Conservation (phyloP, 2,797 vertebrate genomes). For the Mallotus villosus region DNA sequence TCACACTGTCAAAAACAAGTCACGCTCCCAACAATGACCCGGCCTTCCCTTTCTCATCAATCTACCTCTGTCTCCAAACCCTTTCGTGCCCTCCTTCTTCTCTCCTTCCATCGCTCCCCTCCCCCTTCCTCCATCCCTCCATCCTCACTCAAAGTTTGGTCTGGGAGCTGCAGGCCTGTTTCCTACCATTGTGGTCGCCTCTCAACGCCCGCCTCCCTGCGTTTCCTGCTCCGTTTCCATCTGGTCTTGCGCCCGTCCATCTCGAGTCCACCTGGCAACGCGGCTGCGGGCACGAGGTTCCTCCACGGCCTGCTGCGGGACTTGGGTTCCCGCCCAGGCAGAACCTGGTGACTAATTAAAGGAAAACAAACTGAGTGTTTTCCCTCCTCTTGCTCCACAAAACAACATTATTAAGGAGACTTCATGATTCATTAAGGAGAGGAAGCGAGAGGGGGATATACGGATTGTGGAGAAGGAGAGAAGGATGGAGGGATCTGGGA, state of each 20-base stretch:
- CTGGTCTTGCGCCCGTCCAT: conserved; percentile 62
- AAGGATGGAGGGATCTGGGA: background rate
- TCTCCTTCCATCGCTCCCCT: background rate
- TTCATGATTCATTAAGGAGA: conserved; percentile 86
- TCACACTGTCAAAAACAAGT: background rate
- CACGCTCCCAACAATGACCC: background rate
- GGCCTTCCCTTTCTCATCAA: background rate
- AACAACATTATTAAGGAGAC: conserved; percentile 79
- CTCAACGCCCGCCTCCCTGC: conserved; percentile 46
- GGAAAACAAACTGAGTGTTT: conserved; percentile 76
- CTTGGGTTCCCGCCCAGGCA: conserved; percentile 37
- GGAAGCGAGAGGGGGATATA: conserved; percentile 81
- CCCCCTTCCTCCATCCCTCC: background rate
- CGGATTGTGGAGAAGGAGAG: conserved; percentile 64
- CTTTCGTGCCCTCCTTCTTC: background rate
- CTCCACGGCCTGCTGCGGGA: conserved; percentile 55
- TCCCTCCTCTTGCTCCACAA: conserved; percentile 62
- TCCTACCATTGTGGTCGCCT: conserved; percentile 70
- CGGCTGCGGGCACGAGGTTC: conserved; percentile 16
- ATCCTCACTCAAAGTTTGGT: conserved; percentile 53
- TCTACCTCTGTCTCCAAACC: background rate
- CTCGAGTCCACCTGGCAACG: conserved; percentile 47
- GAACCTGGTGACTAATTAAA: conserved; percentile 77
- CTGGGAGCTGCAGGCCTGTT: conserved; percentile 64
- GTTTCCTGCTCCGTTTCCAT: conserved; percentile 69